Conservation (phyloP, 2,797 vertebrate species). For the Linurgus olivaceus region DNA sequence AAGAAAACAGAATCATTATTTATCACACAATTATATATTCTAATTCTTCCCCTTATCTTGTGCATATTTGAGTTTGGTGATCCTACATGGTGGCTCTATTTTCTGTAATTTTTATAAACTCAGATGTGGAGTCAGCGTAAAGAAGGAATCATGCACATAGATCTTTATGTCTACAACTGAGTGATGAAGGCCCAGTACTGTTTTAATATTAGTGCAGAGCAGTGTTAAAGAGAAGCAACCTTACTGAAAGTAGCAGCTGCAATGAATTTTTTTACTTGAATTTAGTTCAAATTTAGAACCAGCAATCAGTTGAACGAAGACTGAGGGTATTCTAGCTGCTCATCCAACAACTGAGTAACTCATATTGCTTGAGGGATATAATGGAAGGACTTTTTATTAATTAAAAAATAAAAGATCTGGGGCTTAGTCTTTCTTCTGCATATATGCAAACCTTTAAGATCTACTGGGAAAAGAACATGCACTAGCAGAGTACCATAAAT, state of each 20-base stretch:
- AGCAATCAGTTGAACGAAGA: not conserved
- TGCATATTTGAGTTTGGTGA: not conserved
- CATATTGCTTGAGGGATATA: not conserved
- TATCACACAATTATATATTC: not conserved
- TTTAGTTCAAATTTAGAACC: not conserved
- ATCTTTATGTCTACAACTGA: not conserved
- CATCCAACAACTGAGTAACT: not conserved
- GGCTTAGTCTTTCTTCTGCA: not conserved
- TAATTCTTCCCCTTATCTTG: not conserved
- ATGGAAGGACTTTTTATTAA: not conserved
- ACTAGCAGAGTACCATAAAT: not conserved
- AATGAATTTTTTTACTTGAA: not conserved
- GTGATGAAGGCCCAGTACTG: not conserved
- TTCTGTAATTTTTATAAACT: not conserved
- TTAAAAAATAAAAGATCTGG: not conserved
- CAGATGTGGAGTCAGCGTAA: accelerated
- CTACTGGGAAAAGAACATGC: not conserved
- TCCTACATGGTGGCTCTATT: not conserved
- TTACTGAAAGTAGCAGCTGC: not conserved
- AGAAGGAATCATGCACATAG: not conserved
- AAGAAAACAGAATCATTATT: not conserved
- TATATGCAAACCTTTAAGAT: not conserved
- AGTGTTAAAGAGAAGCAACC: not conserved
- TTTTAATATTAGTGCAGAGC: not conserved
- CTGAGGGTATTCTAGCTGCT: not conserved